Evolutionary conservation across 2,888 invertebrate species (phyloP).

Genomic region (Doris montereyensis): DNA sequence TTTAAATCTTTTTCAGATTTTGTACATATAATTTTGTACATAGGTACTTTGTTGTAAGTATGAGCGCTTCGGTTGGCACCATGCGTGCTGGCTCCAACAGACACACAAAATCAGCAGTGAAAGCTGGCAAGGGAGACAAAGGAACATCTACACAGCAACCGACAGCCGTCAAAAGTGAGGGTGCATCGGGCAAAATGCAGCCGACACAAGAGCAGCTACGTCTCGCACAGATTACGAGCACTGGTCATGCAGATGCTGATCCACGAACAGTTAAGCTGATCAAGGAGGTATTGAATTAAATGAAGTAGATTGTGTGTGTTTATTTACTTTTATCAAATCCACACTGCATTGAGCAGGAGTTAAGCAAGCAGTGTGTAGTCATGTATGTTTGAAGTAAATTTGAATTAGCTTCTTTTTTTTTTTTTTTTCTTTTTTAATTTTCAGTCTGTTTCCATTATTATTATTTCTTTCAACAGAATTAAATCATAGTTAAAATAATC

Average conservation of each 20-base stretch:
- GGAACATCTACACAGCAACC: conserved; percentile 55
- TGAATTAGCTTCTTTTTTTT: neutral
- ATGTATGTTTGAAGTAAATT: no score
- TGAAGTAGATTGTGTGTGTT: conserved; percentile 13
- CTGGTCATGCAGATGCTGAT: conserved; percentile 77
- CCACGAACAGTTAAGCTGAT: conserved; percentile 74
- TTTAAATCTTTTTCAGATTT: conserved; percentile 46
- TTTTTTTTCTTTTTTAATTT: neutral
- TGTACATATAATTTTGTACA: conserved; percentile 62
- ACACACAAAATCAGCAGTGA: conserved; percentile 56
- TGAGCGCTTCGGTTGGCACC: conserved; percentile 69
- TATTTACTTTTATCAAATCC: neutral
- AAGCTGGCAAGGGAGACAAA: conserved; percentile 54
- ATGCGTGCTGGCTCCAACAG: conserved; percentile 64
- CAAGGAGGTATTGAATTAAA: conserved; percentile 28
- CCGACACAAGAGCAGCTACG: conserved; percentile 89
- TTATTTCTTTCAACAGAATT: no score
- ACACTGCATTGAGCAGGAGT: neutral
- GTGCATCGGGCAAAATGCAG: conserved; percentile 73
- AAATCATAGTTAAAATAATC: no score
- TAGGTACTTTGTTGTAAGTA: conserved; percentile 68
- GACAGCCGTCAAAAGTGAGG: conserved; percentile 59
- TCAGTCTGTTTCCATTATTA: neutral
- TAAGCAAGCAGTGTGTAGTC: conserved; percentile 10
- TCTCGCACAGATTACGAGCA: conserved; percentile 84